Conservation (phyloP, 2,797 vertebrate genomes). For the Bradypus variegatus region DNA sequence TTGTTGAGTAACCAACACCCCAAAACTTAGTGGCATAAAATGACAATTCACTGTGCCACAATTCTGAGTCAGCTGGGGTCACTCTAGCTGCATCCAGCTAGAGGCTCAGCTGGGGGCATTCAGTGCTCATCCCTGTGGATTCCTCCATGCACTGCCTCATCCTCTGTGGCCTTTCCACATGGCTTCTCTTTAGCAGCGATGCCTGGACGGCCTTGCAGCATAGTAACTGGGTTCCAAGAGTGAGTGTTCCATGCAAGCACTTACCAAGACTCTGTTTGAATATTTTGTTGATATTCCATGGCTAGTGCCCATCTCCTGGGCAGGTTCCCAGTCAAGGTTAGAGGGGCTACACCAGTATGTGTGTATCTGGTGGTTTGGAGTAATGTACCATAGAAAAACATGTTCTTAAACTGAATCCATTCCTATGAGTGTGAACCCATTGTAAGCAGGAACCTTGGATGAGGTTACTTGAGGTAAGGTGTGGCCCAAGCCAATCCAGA, state of each 20-base stretch:
- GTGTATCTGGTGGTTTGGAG: too few relatives aligned
- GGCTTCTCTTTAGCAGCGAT: not conserved
- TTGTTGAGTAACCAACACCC: not conserved
- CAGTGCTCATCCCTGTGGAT: not conserved
- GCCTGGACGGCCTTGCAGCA: not conserved
- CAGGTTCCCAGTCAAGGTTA: accelerated
- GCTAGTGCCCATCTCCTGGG: accelerated
- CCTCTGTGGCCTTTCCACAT: not conserved
- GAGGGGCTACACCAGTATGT: accelerated
- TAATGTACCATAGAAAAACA: too few relatives aligned
- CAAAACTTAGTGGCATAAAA: not conserved
- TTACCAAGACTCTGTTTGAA: not conserved
- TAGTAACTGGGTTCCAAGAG: not conserved
- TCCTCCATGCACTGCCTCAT: accelerated
- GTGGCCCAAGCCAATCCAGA: too few relatives aligned
- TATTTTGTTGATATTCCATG: accelerated
- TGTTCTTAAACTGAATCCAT: too few relatives aligned
- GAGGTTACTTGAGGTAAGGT: too few relatives aligned
- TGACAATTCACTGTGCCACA: not conserved
- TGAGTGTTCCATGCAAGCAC: not conserved
- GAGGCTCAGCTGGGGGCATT: not conserved
- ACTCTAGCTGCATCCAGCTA: too few relatives aligned
- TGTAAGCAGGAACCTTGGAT: too few relatives aligned
- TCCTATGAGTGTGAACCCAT: too few relatives aligned
- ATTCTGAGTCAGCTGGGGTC: not conserved